Evolutionary conservation across 2,113 vertebrate species (phyloP), one percentile per base, ranked within the genome.

Genomic region (Trogon surrucura): DNA sequence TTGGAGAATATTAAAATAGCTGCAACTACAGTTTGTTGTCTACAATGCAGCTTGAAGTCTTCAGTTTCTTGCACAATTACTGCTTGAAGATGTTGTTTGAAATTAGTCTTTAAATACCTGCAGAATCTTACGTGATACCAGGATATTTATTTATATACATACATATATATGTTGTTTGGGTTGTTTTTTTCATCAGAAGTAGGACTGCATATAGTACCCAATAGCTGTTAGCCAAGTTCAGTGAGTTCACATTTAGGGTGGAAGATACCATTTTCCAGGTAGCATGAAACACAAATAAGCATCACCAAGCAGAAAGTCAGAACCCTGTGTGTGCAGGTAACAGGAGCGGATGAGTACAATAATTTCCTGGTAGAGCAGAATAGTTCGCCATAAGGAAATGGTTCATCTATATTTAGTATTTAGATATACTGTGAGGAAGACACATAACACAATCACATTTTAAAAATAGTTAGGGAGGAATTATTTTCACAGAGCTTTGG

Each of bases 281-380:
- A 50, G 9, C 9, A 56, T 16, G 62, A 21, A 69, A 60, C 8
- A 36, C 25, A 19, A 21, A 21, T 4, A 54, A 2, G 6, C 1
- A 2, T 26, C 34, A 64, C 27, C 15, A 9, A 15, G 48, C 44
- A 83, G 70, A 41, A 71, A 41, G 23, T 38, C 65, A 26, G 38
- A 72, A 25, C 38, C n/a, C 38, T 58, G 18, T 13, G 17, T 38
- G 27, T 51, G 38, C 61, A 60, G 32, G 22, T 14, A 19, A 22
- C 38, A 62, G 57, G 48, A 48, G 19, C 13, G 44, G 29, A 6
- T 8, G 38, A 60, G 20, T 1, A 17, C 0, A 1, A 29, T 4
- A 26, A 6, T 5, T 62, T 34, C 53, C 29, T 72, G 41, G 19
- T n/a, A 38, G 36, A 45, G 6, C 1, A 4, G 26, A 70, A 17